phyloP scores from a whole-genome alignment of 1,140 invertebrate genomes.

The Zaprionus vittiger region DNA sequence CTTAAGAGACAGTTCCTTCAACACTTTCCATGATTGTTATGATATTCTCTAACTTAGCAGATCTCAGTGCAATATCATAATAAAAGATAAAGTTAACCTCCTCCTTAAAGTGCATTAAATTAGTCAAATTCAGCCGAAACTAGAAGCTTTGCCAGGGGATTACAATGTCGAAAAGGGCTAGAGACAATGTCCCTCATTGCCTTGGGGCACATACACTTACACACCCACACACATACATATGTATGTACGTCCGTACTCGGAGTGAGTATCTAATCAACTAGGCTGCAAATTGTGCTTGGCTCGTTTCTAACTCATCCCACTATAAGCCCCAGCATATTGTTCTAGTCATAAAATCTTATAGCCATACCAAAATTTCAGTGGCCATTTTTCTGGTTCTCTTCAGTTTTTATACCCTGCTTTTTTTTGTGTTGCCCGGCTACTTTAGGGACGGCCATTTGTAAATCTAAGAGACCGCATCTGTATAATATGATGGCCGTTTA shows the following conservation, averaged over 20 bases:
- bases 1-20: neutral
- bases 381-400: conserved; percentile 14
- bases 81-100: neutral
- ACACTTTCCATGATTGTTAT: neutral
- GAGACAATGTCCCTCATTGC: neutral
- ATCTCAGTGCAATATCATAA: neutral
- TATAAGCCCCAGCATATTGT: conserved; percentile 9
- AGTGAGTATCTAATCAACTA: conserved; percentile 59
- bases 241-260: neutral
- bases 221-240: neutral
- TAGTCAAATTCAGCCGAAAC: neutral
- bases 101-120: neutral
- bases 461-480: conserved; percentile 59
- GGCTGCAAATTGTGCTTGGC: conserved; percentile 41
- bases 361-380: conserved; percentile 45
- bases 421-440: neutral
- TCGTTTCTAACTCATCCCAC: conserved; percentile 51
- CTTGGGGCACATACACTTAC: neutral
- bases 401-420: conserved; percentile 15
- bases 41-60: neutral
- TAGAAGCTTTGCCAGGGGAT: neutral
- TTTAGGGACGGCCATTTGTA: conserved; percentile 53
- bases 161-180: neutral
- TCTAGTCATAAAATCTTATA: conserved; percentile 60
- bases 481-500: conserved; percentile 71